A percentile compares a stretch with the other conserved stretches of the same genome.
Conservation (phyloP, 2,797 vertebrate genomes). For the Orestias chungarensis region DNA sequence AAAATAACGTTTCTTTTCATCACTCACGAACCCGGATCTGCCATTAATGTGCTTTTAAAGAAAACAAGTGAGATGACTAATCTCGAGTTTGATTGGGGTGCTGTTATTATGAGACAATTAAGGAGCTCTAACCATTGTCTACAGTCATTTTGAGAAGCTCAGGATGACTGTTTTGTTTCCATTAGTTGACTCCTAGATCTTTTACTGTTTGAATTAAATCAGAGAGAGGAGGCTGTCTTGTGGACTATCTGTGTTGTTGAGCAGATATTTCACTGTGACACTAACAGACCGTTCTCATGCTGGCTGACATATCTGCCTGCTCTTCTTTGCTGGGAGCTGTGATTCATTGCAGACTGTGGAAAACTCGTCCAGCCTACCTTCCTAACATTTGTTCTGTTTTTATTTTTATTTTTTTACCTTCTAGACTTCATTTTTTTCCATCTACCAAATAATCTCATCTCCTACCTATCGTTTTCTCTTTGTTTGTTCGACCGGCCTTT, state of each 20-base stretch:
- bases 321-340: constrained; percentile 72
- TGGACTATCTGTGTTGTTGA: constrained; percentile 55
- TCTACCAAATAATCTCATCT: constrained; percentile 12
- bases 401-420: not conserved
- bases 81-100: not conserved
- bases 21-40: not conserved
- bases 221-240: constrained; percentile 40
- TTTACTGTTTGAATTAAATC: constrained; percentile 44
- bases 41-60: constrained; percentile 11
- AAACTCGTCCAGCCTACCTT: constrained; percentile 63
- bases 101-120: constrained; percentile 16
- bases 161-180: constrained; percentile 10
- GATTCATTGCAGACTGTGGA: constrained; percentile 74
- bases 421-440: constrained; percentile 22
- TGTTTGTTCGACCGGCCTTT: constrained; percentile 19
- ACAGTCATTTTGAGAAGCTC: constrained; percentile 12
- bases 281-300: constrained; percentile 67
- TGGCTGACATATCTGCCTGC: constrained; percentile 74
- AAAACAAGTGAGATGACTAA: constrained; percentile 8
- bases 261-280: constrained; percentile 71
- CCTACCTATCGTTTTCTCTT: constrained; percentile 34
- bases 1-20: not conserved
- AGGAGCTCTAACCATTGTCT: constrained; percentile 11
- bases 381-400: constrained; percentile 39
- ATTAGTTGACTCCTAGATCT: constrained; percentile 14